These are phyloP conservation scores for Meloe dianella DNA, from an alignment of 2,888 invertebrate genomes.

Conservation along the genomic window DNA sequence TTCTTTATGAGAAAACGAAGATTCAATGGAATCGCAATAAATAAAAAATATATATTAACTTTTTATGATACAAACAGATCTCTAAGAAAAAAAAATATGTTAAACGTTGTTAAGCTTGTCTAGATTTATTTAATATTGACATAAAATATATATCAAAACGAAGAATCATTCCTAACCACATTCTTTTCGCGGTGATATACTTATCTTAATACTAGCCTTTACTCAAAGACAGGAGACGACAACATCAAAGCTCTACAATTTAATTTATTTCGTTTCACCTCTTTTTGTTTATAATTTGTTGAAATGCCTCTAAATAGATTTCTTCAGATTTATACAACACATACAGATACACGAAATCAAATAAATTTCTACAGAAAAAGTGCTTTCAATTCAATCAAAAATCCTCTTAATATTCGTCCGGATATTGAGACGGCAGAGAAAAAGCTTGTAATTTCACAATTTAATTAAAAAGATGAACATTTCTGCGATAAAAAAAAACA, in stretches of 20 bases:
- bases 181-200: conserved; percentile 28
- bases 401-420: conserved; percentile 16
- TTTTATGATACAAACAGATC: background rate
- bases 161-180: conserved; percentile 19
- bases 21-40: background rate
- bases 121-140: background rate
- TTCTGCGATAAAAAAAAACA: background rate
- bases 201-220: conserved; percentile 21
- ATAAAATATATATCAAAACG: background rate
- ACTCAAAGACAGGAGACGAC: conserved; percentile 22
- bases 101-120: background rate
- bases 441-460: background rate
- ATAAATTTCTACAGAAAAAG: conserved; percentile 5
- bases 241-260: conserved; percentile 29
- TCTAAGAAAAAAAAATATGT: background rate
- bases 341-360: conserved; percentile 7
- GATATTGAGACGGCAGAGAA: background rate
- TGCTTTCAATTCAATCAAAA: conserved; percentile 21
- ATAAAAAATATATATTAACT: background rate
- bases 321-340: background rate
- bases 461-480: conserved; percentile 15
- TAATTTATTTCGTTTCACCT: conserved; percentile 28
- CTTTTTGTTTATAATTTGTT: conserved; percentile 31
- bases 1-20: background rate
- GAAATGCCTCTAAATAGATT: conserved; percentile 5